A percentile compares a stretch with the other conserved stretches of the same genome.
phyloP scores from a whole-genome alignment of 2,888 invertebrate genomes.

The Invenusta paracnida region DNA sequence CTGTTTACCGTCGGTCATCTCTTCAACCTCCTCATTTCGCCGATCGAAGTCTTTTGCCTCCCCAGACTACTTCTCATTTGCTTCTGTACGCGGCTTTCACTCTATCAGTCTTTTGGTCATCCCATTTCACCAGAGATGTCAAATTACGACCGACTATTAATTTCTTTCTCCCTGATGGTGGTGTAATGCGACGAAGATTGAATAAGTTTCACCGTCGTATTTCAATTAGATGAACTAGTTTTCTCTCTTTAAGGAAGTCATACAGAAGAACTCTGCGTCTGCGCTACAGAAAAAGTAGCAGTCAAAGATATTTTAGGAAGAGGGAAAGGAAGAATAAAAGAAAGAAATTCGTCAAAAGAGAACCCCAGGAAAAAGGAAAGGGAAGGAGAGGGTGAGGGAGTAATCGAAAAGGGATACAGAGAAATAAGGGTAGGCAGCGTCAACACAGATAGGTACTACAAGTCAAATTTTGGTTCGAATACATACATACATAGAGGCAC shows the following conservation, averaged over 20 bases:
- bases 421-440: background rate
- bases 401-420: background rate
- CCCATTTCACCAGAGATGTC: background rate
- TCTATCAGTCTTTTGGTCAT: background rate
- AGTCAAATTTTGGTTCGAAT: background rate
- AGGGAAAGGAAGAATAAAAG: background rate
- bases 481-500: no score
- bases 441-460: slow-evolving; percentile 18
- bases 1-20: no score
- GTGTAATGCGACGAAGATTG: slow-evolving; percentile 33
- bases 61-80: no score
- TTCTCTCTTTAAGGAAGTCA: no score
- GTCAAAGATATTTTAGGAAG: background rate
- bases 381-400: background rate
- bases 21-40: no score
- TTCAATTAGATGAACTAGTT: background rate
- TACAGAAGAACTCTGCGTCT: no score
- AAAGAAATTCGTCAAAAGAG: background rate
- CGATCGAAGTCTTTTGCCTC: no score
- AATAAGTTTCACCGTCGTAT: slow-evolving; percentile 30
- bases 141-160: slow-evolving; percentile 34
- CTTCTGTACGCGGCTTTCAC: no score
- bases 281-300: no score
- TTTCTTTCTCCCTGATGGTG: background rate
- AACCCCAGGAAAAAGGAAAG: background rate